A percentile compares a stretch with the other conserved stretches of the same genome.
Evolutionary conservation across 1,140 invertebrate genomes (phyloP).

Genomic region (Pseudomyrmex concolor): DNA sequence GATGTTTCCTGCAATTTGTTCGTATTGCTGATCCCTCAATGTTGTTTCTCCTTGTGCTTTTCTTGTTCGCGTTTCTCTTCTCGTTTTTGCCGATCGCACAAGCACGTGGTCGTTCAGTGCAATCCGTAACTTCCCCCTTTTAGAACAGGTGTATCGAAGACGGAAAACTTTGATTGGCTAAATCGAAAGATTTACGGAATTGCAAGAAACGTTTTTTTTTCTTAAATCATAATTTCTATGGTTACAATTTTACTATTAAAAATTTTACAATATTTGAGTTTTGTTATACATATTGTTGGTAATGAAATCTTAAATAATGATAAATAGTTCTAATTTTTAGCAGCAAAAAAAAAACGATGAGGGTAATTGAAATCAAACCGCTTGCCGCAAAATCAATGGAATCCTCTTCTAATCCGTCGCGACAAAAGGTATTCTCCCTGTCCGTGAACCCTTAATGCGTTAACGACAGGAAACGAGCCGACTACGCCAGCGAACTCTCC

Average conservation of each 20-base stretch:
- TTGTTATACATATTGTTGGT: not conserved
- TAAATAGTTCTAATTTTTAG: not conserved
- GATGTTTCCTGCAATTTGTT: conserved; percentile 75
- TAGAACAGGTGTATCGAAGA: not conserved
- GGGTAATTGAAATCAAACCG: conserved; percentile 28
- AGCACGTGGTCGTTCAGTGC: conserved; percentile 42
- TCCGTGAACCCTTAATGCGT: conserved; percentile 65
- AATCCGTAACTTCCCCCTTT: not conserved
- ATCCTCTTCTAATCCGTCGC: conserved; percentile 46
- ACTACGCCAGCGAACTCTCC: conserved; percentile 64
- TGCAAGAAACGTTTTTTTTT: no score
- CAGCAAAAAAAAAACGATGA: not conserved
- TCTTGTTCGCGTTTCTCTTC: conserved; percentile 55
- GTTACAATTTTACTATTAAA: not conserved
- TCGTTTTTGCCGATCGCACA: conserved; percentile 62
- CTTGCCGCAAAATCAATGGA: conserved; percentile 44
- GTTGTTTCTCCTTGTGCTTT: conserved; percentile 41
- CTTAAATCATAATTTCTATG: not conserved
- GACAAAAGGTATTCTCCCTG: conserved; percentile 56
- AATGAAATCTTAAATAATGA: not conserved
- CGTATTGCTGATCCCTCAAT: conserved; percentile 63
- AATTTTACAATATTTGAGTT: not conserved
- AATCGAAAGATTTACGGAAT: not conserved
- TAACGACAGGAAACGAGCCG: conserved; percentile 74
- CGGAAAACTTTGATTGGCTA: conserved; percentile 5